Base-by-base conservation (phyloP, 92 coral and sea anemone genomes). In the Zoanthus gigantus region DNA sequence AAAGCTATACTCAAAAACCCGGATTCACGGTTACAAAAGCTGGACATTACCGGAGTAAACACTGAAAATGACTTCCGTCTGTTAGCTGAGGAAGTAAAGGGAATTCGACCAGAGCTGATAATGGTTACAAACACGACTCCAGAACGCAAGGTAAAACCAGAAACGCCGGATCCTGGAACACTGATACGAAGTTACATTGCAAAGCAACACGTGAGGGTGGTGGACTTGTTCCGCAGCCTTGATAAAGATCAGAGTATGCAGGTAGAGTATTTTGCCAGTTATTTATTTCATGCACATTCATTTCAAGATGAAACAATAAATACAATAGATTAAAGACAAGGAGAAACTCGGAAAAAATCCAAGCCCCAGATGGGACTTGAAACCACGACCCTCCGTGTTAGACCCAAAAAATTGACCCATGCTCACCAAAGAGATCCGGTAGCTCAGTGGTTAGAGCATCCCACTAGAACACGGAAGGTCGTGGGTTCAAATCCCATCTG, bases 181-280 rank as follows among this genome's bases (percentile, higher is more conserved):
- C 92, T 95, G 29, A 84, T 95, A 3, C 90, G 96, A 9, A 93
- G 92, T 85, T 95, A 95, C 92, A 95, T 95, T 5, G 92, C 98
- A 10, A 93, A 92, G 54, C 94, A 95, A 65, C 96, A 95, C 52
- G 98, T 95, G 47, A 87, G 88, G 32, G 91, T 95, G 23, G 94
- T 95, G 2, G 98, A 95, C 85, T 68, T 95, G 90, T 95, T 95
- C 56, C 91, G 91, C 4, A 91, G 87, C 79, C 85, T 95, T 23
- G 98, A 95, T 83, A 93, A 82, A 30, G 98, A 93, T 67, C 96
- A 93, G 76, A 95, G 98, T 74, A 95, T 95, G 98, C 96, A 93
- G 78, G 82, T 77, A 44, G 17, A 9, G 82, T 77, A 53, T 8
- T 50, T 50, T 37, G 42, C 56, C 2, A 50, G 56, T 50, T 37